phyloP scores from a whole-genome alignment of 2,888 invertebrate species.

The Apamea epomidion region DNA sequence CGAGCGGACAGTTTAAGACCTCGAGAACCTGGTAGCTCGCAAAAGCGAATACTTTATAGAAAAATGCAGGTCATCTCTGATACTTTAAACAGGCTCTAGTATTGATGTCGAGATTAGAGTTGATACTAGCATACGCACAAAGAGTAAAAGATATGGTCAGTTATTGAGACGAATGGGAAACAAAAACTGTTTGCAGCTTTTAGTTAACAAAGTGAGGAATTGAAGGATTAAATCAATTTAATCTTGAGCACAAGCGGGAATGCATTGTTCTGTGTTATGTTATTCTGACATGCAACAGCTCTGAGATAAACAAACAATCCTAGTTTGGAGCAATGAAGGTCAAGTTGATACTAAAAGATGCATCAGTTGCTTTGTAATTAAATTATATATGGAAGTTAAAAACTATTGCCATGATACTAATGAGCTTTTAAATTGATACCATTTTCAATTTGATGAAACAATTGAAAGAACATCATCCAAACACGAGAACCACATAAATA shows the following conservation, averaged over 20 bases:
- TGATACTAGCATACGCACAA: background rate
- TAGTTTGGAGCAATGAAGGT: conserved; percentile 25
- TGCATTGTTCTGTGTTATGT: conserved; percentile 46
- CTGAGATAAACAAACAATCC: conserved; percentile 22
- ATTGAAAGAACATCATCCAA: background rate
- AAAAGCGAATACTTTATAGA: background rate
- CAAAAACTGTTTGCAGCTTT: no score
- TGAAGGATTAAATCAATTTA: no score
- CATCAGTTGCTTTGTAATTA: background rate
- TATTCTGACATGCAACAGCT: conserved; percentile 21
- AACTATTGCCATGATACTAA: background rate
- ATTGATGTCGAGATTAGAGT: background rate
- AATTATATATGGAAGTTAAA: background rate
- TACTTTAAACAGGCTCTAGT: background rate
- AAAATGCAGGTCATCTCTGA: background rate
- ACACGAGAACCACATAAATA: background rate
- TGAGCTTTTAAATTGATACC: background rate
- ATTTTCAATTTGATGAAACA: background rate
- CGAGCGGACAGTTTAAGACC: background rate
- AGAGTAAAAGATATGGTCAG: background rate
- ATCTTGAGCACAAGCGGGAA: conserved; percentile 6
- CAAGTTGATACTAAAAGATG: conserved; percentile 23
- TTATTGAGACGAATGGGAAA: background rate
- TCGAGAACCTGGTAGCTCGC: background rate
- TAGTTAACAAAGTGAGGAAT: background rate